phyloP scores from a whole-genome alignment of 2,797 vertebrate species.

The Pipistrellus kuhlii region DNA sequence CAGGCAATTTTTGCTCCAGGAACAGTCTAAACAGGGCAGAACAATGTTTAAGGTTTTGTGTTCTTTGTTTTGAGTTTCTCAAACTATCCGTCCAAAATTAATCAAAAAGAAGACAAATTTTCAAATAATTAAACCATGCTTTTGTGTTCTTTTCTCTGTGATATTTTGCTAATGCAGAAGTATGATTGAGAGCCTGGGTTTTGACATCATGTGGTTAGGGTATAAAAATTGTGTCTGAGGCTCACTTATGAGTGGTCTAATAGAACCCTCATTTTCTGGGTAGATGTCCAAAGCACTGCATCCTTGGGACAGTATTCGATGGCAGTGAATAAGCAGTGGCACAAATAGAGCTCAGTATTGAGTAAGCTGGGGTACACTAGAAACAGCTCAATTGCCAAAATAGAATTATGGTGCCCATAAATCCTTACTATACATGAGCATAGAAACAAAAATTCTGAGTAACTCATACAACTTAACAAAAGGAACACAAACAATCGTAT shows the following conservation, averaged over 20 bases:
- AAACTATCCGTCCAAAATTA: background rate
- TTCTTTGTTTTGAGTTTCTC: background rate
- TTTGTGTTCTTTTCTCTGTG: background rate
- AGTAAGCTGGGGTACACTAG: rapidly evolving
- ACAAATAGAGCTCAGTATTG: background rate
- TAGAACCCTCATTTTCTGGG: background rate
- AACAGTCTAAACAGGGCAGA: background rate
- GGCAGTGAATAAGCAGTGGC: background rate
- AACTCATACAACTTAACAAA: background rate
- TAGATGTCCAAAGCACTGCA: background rate
- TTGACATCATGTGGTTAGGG: background rate
- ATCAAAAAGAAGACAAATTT: background rate
- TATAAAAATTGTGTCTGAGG: background rate
- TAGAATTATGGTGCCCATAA: background rate
- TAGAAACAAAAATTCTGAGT: background rate
- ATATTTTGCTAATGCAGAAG: background rate
- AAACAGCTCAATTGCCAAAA: background rate
- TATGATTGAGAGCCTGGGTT: background rate
- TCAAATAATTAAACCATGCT: background rate
- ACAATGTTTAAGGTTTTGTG: background rate
- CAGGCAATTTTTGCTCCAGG: background rate
- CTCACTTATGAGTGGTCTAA: background rate
- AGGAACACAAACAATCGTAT: too few species aligned
- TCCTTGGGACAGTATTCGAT: background rate
- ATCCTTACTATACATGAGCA: background rate